A percentile compares a stretch with the other conserved stretches of the same genome.
phyloP scores from a whole-genome alignment of 2,888 invertebrate genomes.

The Noctua fimbriata region DNA sequence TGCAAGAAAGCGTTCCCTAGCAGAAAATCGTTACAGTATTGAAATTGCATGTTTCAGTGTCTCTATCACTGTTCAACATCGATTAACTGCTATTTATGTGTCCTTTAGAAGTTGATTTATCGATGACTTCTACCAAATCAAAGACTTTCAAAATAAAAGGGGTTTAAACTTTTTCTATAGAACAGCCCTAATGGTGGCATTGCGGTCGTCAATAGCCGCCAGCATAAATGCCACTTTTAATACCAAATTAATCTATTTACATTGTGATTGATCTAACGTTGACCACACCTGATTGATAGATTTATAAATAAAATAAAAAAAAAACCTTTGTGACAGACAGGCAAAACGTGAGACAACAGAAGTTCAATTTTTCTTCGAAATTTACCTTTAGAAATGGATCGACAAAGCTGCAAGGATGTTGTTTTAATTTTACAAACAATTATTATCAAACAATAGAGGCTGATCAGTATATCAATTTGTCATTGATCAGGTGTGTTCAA shows the following conservation, averaged over 20 bases:
- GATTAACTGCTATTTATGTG: not conserved
- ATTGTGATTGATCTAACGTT: not conserved
- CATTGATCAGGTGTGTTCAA: not conserved
- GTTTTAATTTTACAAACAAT: slow-evolving; percentile 3
- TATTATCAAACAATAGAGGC: not conserved
- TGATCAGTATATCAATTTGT: not conserved
- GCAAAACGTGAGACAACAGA: not conserved
- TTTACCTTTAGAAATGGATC: not conserved
- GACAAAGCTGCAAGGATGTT: not conserved
- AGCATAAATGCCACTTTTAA: not conserved
- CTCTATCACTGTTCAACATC: not conserved
- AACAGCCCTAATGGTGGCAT: not conserved
- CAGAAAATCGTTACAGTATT: not conserved
- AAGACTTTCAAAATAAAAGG: not conserved
- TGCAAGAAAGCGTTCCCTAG: not conserved
- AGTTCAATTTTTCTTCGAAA: not conserved
- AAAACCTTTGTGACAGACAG: not conserved
- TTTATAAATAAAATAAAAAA: not conserved
- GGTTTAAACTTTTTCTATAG: not conserved
- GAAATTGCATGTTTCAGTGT: not conserved
- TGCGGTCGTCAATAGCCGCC: not conserved
- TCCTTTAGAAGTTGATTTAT: not conserved
- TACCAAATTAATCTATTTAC: not conserved
- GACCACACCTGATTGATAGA: not conserved
- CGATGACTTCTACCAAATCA: not conserved